Conservation (phyloP, 2,113 vertebrate genomes). For the Gavialis gangeticus region DNA sequence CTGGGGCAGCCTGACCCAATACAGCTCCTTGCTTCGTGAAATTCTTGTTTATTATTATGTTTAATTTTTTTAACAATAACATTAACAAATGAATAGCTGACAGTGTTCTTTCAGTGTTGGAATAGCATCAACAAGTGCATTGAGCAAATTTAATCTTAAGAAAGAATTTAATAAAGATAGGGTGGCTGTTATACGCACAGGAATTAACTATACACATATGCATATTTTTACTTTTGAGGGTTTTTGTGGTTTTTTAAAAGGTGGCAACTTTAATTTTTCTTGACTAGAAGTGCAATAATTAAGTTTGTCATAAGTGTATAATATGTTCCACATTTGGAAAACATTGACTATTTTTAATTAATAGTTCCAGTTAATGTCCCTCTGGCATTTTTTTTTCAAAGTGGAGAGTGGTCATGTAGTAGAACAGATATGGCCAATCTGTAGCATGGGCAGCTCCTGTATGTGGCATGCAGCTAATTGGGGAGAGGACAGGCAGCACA, state of each 20-base stretch:
- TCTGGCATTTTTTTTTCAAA: background rate
- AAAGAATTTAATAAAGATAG: background rate
- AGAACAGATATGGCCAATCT: no score
- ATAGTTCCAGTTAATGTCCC: background rate
- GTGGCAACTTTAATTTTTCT: background rate
- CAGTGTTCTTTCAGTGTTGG: background rate
- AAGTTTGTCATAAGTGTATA: background rate
- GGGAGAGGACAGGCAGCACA: no score
- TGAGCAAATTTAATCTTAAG: background rate
- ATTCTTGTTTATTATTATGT: background rate
- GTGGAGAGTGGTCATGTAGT: background rate
- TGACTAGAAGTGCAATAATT: background rate
- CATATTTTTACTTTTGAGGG: no score
- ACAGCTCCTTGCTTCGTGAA: conserved; percentile 2
- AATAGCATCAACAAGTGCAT: background rate
- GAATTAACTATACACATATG: background rate
- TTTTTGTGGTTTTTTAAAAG: background rate
- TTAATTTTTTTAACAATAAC: background rate
- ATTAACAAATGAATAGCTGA: background rate
- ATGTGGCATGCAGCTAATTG: no score
- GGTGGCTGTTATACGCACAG: background rate
- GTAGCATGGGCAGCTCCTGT: no score
- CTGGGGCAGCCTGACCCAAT: background rate
- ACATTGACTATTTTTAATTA: background rate
- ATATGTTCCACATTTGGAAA: no score